A percentile compares a stretch with the other conserved stretches of the same genome.
phyloP scores from a whole-genome alignment of 2,888 invertebrate species.

The Liopterus haemorrhoidalis region DNA sequence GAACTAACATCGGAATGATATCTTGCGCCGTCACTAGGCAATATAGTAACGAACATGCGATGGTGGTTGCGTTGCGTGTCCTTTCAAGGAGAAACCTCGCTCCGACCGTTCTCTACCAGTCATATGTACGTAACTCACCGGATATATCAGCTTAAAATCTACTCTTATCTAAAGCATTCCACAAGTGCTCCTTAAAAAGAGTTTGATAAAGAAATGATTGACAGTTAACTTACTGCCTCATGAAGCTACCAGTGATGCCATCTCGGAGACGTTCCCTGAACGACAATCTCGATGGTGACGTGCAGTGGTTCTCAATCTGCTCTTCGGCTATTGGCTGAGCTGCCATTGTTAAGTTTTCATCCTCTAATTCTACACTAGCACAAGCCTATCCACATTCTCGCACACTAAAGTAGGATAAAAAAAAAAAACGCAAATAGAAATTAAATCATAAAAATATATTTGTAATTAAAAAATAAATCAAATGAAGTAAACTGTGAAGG shows the following conservation, averaged over 20 bases:
- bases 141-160: too few relatives aligned
- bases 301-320: conserved; percentile 14
- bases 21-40: too few relatives aligned
- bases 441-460: not conserved
- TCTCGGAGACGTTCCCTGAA: conserved; percentile 19
- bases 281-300: conserved; percentile 18
- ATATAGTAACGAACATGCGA: too few relatives aligned
- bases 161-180: too few relatives aligned
- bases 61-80: too few relatives aligned
- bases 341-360: conserved; percentile 12
- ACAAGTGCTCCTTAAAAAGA: too few relatives aligned
- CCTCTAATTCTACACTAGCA: not conserved
- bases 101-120: too few relatives aligned
- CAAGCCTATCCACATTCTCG: not conserved
- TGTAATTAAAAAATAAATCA: too few relatives aligned
- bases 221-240: conserved; percentile 17
- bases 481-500: too few relatives aligned
- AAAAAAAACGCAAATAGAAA: conserved; percentile 1
- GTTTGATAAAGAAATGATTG: not conserved
- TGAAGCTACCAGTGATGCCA: conserved; percentile 22
- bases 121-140: too few relatives aligned
- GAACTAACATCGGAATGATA: too few relatives aligned
- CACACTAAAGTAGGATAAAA: not conserved
- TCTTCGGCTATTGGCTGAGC: conserved; percentile 20
- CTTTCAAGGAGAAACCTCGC: too few relatives aligned